These are phyloP conservation scores for Todiramphus saurophagus DNA, from an alignment of 2,113 vertebrate genomes.

Conservation along the genomic window DNA sequence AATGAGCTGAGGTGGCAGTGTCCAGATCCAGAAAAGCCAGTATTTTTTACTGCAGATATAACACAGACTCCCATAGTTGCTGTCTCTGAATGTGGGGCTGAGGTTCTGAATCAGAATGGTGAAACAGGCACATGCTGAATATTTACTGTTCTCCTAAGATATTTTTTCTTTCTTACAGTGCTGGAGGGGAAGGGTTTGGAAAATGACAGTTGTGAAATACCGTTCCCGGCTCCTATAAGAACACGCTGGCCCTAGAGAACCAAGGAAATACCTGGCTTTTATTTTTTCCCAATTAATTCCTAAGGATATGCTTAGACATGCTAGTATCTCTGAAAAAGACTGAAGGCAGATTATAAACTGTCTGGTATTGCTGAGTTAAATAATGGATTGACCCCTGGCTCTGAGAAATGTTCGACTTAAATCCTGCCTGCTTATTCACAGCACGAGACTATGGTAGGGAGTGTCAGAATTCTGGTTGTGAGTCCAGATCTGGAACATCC, in stretches of 20 bases:
- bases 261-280: background rate
- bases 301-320: background rate
- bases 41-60: background rate
- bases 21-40: background rate
- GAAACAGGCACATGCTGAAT: background rate
- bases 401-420: background rate
- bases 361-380: background rate
- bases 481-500: rapidly evolving
- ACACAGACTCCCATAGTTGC: background rate
- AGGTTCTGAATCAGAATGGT: background rate
- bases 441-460: rapidly evolving
- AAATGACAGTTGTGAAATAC: background rate
- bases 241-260: background rate
- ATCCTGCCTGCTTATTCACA: background rate
- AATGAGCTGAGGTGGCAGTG: background rate
- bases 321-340: background rate
- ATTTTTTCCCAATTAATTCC: background rate
- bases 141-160: background rate
- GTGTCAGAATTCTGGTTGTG: background rate
- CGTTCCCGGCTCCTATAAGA: background rate
- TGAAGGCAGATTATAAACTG: background rate
- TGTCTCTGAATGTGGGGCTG: background rate
- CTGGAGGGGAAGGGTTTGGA: background rate
- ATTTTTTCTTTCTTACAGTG: background rate
- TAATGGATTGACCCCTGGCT: background rate